phyloP scores from a whole-genome alignment of 1,140 invertebrate species.

The Cepaea nemoralis region DNA sequence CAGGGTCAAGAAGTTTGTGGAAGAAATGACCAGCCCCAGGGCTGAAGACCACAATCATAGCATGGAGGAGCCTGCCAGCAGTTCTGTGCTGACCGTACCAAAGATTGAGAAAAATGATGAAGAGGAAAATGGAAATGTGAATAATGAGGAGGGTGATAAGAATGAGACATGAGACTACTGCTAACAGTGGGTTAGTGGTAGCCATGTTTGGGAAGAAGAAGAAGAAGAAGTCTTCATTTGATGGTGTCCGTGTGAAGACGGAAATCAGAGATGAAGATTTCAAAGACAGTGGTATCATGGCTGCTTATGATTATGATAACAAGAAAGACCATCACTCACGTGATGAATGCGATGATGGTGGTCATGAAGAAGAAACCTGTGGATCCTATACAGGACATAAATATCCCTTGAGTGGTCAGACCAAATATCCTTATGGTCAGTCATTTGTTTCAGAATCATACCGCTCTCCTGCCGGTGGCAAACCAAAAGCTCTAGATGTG shows the following conservation, averaged over 20 bases:
- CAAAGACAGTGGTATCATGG: not conserved
- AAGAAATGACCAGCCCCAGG: slow-evolving; percentile 24
- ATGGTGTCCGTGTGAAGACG: slow-evolving; percentile 30
- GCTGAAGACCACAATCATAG: slow-evolving; percentile 6
- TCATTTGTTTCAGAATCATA: slow-evolving; percentile 30
- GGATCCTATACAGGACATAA: not conserved
- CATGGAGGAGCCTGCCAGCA: not conserved
- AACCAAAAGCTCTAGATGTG: slow-evolving; percentile 47
- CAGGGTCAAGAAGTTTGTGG: slow-evolving; percentile 43
- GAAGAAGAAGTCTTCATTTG: not conserved
- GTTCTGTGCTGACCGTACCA: not conserved
- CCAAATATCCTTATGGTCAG: not conserved
- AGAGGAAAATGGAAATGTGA: not conserved
- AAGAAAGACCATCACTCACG: slow-evolving; percentile 16
- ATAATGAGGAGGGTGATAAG: slow-evolving; percentile 7
- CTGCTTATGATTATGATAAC: not conserved
- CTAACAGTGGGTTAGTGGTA: slow-evolving; percentile 32
- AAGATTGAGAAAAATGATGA: slow-evolving; percentile 32
- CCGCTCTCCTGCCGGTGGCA: slow-evolving; percentile 35
- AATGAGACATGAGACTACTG: not conserved
- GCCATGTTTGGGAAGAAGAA: slow-evolving; percentile 47
- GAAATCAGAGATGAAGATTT: slow-evolving; percentile 34
- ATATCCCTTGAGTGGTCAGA: not conserved
- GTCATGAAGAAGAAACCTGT: slow-evolving; percentile 13
- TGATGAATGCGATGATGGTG: not conserved